Evolutionary conservation across 2,113 vertebrate genomes (phyloP).

Genomic region (Triplophysa rosa): DNA sequence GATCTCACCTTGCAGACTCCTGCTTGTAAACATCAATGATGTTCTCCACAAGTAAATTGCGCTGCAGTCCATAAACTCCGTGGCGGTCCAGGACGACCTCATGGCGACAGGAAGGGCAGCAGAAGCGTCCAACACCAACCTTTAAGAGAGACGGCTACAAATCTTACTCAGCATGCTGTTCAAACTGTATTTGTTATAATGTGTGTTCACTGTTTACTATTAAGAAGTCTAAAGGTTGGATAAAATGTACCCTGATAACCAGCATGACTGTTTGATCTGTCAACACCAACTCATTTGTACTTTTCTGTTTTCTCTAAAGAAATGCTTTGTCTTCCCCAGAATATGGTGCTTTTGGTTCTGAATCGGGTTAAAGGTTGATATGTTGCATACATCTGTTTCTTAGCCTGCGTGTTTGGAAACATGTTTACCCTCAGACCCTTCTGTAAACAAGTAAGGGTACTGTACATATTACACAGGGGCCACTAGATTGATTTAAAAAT

Average conservation of each 20-base stretch:
- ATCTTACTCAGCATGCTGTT: constrained; percentile 51
- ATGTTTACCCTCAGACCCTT: background rate
- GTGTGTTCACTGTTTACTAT: background rate
- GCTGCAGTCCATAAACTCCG: constrained; percentile 77
- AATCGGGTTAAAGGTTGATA: no score
- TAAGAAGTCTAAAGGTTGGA: no score
- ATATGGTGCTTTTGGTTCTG: no score
- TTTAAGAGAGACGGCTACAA: constrained; percentile 73
- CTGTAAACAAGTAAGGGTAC: constrained; percentile 38
- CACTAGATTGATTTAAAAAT: background rate
- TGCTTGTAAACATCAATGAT: constrained; percentile 80
- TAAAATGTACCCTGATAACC: no score
- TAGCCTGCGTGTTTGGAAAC: background rate
- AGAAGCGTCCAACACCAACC: constrained; percentile 70
- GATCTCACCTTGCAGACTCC: constrained; percentile 65
- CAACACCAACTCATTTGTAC: no score
- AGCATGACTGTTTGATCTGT: no score
- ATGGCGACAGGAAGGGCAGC: constrained; percentile 71
- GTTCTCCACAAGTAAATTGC: constrained; percentile 81
- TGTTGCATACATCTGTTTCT: no score
- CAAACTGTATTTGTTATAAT: background rate
- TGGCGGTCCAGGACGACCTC: constrained; percentile 80
- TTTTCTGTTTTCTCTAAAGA: no score
- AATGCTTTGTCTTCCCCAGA: no score
- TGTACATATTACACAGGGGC: constrained; percentile 7